Conservation (phyloP, 2,113 vertebrate species). For the Dromaius novaehollandiae region DNA sequence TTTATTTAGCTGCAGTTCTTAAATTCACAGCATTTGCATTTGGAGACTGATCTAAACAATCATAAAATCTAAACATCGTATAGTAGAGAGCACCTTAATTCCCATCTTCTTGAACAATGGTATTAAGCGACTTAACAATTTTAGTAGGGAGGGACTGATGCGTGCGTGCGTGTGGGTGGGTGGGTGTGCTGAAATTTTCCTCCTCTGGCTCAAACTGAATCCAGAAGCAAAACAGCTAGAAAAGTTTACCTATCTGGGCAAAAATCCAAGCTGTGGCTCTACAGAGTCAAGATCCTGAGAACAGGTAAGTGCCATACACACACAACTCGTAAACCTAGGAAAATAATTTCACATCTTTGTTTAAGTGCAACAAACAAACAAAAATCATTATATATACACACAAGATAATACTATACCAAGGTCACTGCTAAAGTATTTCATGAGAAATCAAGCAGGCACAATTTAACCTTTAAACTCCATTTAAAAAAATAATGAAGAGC, state of each 20-base stretch:
- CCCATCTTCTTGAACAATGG: too few species aligned
- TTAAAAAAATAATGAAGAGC: not conserved
- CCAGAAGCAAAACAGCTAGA: not conserved
- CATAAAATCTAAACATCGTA: not conserved
- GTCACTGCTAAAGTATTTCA: not conserved
- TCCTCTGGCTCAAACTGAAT: not conserved
- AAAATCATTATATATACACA: not conserved
- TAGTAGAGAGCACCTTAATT: not conserved
- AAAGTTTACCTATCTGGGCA: not conserved
- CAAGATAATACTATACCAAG: not conserved
- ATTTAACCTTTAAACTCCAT: not conserved
- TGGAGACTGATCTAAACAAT: not conserved
- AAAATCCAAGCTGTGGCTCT: not conserved
- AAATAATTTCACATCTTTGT: not conserved
- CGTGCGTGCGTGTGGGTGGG: too few species aligned
- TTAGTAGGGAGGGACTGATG: not conserved
- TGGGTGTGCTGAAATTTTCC: too few species aligned
- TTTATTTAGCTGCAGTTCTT: not conserved
- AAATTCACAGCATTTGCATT: not conserved
- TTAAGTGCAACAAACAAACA: too few species aligned
- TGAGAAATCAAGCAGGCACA: rapidly evolving
- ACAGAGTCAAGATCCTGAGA: not conserved
- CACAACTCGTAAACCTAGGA: not conserved
- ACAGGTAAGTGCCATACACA: not conserved
- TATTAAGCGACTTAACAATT: not conserved